These are phyloP conservation scores for Nycticorax nycticorax DNA, from an alignment of 2,113 vertebrate species.

Conservation along the genomic window DNA sequence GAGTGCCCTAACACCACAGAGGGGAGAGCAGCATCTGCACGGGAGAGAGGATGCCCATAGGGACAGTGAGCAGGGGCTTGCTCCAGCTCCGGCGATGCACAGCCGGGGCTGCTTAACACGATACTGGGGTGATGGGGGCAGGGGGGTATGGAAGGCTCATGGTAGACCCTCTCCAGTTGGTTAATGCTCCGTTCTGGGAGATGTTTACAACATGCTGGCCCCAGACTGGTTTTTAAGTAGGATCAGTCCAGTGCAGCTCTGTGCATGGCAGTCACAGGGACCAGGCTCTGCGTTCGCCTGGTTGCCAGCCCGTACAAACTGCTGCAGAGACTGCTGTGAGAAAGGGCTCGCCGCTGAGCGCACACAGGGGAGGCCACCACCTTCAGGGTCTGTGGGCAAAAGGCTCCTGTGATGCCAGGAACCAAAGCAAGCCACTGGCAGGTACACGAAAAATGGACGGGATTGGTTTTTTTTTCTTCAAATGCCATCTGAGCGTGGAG, in stretches of 20 bases:
- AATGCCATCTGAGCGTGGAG: neutral
- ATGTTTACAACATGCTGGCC: neutral
- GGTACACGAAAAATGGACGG: neutral
- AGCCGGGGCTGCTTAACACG: neutral
- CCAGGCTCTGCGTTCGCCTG: neutral
- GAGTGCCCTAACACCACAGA: neutral
- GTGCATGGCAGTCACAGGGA: neutral
- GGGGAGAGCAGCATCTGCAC: neutral
- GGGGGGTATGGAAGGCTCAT: neutral
- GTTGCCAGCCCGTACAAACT: neutral
- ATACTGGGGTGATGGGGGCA: neutral
- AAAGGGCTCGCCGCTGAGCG: neutral
- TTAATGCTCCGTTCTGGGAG: neutral
- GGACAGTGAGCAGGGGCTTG: accelerated
- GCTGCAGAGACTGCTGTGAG: neutral
- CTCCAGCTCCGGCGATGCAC: neutral
- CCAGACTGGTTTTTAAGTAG: neutral
- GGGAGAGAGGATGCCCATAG: neutral
- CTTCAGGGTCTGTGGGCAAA: neutral
- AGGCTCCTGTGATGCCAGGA: neutral
- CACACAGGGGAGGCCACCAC: accelerated
- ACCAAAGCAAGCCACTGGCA: neutral
- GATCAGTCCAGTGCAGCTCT: neutral
- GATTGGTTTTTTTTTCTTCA: neutral
- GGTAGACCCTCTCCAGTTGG: neutral